phyloP scores from a whole-genome alignment of 2,888 invertebrate species.

The Calephelis perditalis region DNA sequence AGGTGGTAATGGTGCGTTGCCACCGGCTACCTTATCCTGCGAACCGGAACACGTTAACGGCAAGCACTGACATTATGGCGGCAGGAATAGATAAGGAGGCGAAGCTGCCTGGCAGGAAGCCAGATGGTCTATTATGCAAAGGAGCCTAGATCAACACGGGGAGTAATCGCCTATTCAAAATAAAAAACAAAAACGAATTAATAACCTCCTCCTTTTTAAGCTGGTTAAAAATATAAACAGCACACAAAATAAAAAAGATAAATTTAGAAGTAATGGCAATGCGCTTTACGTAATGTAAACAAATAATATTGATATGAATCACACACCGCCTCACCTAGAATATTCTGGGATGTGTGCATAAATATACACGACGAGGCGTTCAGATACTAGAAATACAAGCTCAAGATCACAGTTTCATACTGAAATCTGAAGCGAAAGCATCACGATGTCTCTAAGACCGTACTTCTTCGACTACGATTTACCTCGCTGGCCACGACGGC shows the following conservation, averaged over 20 bases:
- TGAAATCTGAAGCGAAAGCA: constrained; percentile 28
- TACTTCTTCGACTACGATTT: constrained; percentile 55
- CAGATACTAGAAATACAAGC: constrained; percentile 36
- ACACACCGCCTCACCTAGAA: constrained; percentile 37
- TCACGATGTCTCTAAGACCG: constrained; percentile 53
- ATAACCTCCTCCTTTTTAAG: no score
- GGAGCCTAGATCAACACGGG: no score
- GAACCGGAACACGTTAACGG: no score
- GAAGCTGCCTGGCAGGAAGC: no score
- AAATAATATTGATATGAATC: constrained; percentile 11
- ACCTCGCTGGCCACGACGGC: constrained; percentile 55
- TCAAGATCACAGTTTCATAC: constrained; percentile 31
- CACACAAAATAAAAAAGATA: neutral
- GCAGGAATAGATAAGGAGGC: no score
- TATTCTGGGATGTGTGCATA: constrained; percentile 34
- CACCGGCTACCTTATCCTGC: no score
- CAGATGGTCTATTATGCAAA: no score
- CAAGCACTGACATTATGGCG: no score
- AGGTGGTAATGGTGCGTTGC: no score
- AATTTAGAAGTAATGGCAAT: constrained; percentile 9
- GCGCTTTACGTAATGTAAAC: constrained; percentile 14
- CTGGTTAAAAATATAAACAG: neutral
- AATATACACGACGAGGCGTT: constrained; percentile 32
- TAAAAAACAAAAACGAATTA: no score
- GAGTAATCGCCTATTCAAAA: no score